Conservation (phyloP, 2,797 vertebrate species). For the Meda fulgida region DNA sequence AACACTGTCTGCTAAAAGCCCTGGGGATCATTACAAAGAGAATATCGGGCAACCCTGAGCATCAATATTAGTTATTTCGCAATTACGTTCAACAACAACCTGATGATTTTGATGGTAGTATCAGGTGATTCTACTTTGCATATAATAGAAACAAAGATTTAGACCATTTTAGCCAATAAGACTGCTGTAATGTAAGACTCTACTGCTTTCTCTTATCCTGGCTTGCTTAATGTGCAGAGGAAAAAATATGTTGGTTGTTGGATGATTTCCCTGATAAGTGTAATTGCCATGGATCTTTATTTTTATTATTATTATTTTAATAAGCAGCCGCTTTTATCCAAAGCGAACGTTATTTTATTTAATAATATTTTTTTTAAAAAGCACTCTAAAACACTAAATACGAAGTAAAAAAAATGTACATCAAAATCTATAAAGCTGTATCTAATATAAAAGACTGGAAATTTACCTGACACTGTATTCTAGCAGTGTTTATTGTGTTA, state of each 20-base stretch:
- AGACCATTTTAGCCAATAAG: background rate
- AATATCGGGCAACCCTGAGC: background rate
- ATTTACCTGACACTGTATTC: background rate
- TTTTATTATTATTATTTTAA: too few relatives aligned
- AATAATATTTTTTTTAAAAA: too few relatives aligned
- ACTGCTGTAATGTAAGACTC: background rate
- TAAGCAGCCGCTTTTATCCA: too few relatives aligned
- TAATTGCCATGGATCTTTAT: background rate
- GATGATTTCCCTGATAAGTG: background rate
- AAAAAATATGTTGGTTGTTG: background rate
- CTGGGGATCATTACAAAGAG: background rate
- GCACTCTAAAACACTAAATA: background rate
- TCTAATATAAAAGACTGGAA: background rate
- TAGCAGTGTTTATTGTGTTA: background rate
- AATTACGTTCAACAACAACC: background rate
- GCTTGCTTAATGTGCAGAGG: too few relatives aligned
- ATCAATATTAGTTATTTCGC: background rate
- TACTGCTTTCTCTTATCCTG: too few relatives aligned
- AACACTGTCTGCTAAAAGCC: conserved; percentile 1
- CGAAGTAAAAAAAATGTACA: background rate
- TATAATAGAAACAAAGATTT: background rate
- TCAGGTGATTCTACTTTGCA: background rate
- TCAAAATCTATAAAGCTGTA: background rate
- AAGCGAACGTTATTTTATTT: too few relatives aligned
- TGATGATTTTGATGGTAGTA: background rate